phyloP scores from a whole-genome alignment of 1,140 invertebrate species.

The Atta texana region DNA sequence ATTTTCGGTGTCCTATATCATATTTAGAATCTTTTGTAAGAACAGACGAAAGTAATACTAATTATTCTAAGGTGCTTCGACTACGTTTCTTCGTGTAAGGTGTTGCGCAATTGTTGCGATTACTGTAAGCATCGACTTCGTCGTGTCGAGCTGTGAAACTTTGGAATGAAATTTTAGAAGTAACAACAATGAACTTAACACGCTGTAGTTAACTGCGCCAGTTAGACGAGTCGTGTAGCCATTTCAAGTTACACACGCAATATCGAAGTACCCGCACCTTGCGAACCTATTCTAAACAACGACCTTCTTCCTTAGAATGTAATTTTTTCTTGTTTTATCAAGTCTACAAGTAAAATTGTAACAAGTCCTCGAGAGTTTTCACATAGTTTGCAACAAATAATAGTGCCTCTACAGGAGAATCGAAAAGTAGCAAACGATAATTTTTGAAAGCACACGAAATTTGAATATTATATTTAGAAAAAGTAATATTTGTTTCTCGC shows the following conservation, averaged over 20 bases:
- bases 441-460: neutral
- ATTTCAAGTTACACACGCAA: constrained; percentile 23
- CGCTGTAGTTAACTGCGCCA: constrained; percentile 24
- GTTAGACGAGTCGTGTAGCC: constrained; percentile 9
- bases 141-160: constrained; percentile 18
- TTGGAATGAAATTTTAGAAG: constrained; percentile 53
- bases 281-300: neutral
- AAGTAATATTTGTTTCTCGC: neutral
- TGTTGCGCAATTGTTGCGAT: constrained; percentile 30
- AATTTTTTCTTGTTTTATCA: neutral
- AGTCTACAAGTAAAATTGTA: neutral
- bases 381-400: neutral
- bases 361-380: neutral
- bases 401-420: neutral
- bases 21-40: neutral
- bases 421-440: constrained; percentile 4
- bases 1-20: neutral
- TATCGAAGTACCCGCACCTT: neutral
- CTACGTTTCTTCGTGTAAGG: neutral
- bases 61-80: constrained; percentile 30
- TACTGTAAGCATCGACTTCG: constrained; percentile 1
- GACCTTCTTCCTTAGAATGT: neutral
- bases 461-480: neutral
- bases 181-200: constrained; percentile 47
- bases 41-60: constrained; percentile 9